phyloP scores from a whole-genome alignment of 2,888 invertebrate species.

The Rhingia campestris region DNA sequence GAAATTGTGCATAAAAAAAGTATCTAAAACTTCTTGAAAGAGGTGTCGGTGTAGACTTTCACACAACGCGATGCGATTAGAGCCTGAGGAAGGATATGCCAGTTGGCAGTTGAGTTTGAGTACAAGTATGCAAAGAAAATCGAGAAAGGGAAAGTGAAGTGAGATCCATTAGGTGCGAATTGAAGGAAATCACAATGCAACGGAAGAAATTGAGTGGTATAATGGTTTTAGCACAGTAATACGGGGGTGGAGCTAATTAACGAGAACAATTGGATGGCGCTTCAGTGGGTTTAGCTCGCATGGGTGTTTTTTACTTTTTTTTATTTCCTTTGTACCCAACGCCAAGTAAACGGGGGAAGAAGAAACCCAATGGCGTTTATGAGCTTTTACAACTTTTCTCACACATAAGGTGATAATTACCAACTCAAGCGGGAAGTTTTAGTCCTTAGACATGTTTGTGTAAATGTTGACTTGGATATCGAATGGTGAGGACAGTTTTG shows the following conservation, averaged over 20 bases:
- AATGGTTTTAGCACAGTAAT: constrained; percentile 49
- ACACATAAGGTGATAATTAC: background rate
- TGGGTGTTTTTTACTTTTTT: constrained; percentile 30
- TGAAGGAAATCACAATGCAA: constrained; percentile 53
- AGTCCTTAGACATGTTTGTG: too few species aligned
- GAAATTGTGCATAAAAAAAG: constrained; percentile 66
- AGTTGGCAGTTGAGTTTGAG: background rate
- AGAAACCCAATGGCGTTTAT: constrained; percentile 2
- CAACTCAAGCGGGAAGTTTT: too few species aligned
- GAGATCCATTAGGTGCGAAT: constrained; percentile 65
- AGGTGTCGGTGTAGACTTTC: constrained; percentile 53
- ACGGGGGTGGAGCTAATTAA: constrained; percentile 53
- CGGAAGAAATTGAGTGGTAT: constrained; percentile 60
- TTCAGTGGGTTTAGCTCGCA: constrained; percentile 38
- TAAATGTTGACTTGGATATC: too few species aligned
- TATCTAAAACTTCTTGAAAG: constrained; percentile 52
- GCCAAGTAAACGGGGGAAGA: constrained; percentile 9
- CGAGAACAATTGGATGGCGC: constrained; percentile 53
- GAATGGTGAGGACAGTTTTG: too few species aligned
- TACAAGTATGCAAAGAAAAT: constrained; percentile 20
- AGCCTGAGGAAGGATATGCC: constrained; percentile 23
- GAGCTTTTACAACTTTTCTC: background rate
- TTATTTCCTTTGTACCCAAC: background rate
- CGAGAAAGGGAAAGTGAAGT: constrained; percentile 23
- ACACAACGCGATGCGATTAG: constrained; percentile 44